Base-by-base conservation (phyloP, 2,888 invertebrate species). In the Macaria notata region DNA sequence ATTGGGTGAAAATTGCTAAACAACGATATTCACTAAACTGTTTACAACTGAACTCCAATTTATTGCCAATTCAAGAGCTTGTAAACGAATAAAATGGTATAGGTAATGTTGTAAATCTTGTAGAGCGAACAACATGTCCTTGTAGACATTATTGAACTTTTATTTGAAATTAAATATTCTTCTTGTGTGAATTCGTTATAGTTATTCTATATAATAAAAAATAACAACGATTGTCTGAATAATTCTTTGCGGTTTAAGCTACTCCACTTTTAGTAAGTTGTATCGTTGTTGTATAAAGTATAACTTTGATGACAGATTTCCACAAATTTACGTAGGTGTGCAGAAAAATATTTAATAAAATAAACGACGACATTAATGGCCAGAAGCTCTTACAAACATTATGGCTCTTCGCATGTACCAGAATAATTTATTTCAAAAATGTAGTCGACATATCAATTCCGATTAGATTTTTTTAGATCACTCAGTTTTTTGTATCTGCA, bases 51-150 rank as follows among this genome's bases (percentile, higher is more conserved):
- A 44, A 49, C 44, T 48, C 36, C 46, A 33, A 50, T 47, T 56
- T 50, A 45, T 50, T 43, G 47, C 9, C 8, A n/a, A 47, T 47
- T 58, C 31, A 33, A 49, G 41, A 46, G 9, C 49, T 52, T 44
- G 52, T 43, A 46, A 45, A 46, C 31, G 30, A 31, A 58, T 58
- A 58, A 63, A 59, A 43, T 19, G 49, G 33, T 56, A 59, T 46
- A 56, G 2, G 19, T 19, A 19, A 46, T 56, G 19, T 46, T 45
- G 59, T 65, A 63, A 61, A 59, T 63, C 44, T 43, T 9, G 41
- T 54, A 31, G 54, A 59, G 49, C 48, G 48, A 42, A 49, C 9
- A 51, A 51, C 48, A 59, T 62, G 64, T 53, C 65, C 51, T 45
- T 31, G 19, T 31, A 56, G 61, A 51, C 55, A 50, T 42, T 57